Evolutionary conservation across 2,113 vertebrate genomes (phyloP).

Genomic region (Heptranchias perlo): DNA sequence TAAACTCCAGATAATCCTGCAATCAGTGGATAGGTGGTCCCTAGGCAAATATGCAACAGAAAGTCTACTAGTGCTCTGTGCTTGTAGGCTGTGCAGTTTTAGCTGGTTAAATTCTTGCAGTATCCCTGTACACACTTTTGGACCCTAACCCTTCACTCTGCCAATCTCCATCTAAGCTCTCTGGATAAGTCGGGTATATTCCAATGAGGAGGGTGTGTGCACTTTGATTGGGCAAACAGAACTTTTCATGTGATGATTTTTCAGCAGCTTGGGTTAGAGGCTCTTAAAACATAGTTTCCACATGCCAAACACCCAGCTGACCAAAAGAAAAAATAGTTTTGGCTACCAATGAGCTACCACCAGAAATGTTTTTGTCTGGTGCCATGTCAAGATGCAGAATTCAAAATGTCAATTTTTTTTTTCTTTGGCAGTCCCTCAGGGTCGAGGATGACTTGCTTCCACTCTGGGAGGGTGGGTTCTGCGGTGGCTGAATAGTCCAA

Average conservation of each 20-base stretch:
- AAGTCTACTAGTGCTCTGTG: neutral
- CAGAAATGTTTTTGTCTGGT: too few relatives aligned
- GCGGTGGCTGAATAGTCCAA: too few relatives aligned
- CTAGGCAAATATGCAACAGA: neutral
- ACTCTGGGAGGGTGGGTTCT: too few relatives aligned
- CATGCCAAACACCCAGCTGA: neutral
- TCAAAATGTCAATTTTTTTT: too few relatives aligned
- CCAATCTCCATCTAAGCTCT: neutral
- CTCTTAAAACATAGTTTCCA: too few relatives aligned
- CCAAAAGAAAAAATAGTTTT: neutral
- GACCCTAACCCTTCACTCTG: too few relatives aligned
- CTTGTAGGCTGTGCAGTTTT: neutral
- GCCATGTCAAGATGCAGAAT: too few relatives aligned
- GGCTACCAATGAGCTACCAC: too few relatives aligned
- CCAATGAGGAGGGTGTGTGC: neutral
- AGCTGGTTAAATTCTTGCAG: neutral
- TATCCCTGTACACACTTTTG: neutral
- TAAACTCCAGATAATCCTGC: neutral
- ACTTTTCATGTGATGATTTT: neutral
- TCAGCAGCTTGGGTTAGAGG: neutral
- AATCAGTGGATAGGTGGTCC: neutral
- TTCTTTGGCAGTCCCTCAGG: too few relatives aligned
- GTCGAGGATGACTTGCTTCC: too few relatives aligned
- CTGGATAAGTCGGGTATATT: neutral
- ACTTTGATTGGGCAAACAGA: too few relatives aligned